Conservation (phyloP, 2,113 vertebrate genomes). For the Plestiodon gilberti region DNA sequence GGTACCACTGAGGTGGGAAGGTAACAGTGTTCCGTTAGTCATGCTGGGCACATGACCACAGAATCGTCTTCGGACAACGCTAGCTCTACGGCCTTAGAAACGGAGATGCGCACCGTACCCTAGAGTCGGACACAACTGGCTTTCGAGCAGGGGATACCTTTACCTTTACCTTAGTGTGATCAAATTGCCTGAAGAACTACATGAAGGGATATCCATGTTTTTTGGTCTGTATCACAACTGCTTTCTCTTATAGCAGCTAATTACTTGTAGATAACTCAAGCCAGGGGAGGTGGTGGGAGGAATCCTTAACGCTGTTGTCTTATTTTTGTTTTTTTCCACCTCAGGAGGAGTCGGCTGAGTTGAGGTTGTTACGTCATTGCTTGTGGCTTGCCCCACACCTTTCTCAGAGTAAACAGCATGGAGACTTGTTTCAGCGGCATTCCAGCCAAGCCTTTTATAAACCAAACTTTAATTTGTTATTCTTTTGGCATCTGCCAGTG, state of each 20-base stretch:
- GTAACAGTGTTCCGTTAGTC: too few species aligned
- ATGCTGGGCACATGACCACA: too few species aligned
- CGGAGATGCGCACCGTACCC: too few species aligned
- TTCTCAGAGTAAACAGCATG: conserved; percentile 61
- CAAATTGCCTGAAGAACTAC: neutral
- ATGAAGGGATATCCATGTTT: neutral
- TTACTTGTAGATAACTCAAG: neutral
- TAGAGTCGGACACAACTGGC: too few species aligned
- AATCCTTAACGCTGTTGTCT: conserved; percentile 40
- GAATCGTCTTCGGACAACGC: too few species aligned
- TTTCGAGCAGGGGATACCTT: too few species aligned
- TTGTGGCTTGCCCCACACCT: conserved; percentile 66
- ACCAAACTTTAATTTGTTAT: conserved; percentile 71
- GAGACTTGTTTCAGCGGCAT: conserved; percentile 50
- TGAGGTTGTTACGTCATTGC: conserved; percentile 67
- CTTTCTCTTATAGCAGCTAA: neutral
- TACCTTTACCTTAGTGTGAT: neutral
- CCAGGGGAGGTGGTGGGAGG: neutral
- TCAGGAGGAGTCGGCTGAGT: conserved; percentile 59
- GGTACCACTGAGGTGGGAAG: too few species aligned
- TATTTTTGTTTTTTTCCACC: conserved; percentile 65
- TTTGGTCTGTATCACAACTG: neutral
- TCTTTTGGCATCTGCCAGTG: conserved; percentile 67
- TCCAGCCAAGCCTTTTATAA: conserved; percentile 67
- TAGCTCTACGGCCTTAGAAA: too few species aligned